phyloP scores from a whole-genome alignment of 2,888 invertebrate genomes.

The Yponomeuta malinellus region DNA sequence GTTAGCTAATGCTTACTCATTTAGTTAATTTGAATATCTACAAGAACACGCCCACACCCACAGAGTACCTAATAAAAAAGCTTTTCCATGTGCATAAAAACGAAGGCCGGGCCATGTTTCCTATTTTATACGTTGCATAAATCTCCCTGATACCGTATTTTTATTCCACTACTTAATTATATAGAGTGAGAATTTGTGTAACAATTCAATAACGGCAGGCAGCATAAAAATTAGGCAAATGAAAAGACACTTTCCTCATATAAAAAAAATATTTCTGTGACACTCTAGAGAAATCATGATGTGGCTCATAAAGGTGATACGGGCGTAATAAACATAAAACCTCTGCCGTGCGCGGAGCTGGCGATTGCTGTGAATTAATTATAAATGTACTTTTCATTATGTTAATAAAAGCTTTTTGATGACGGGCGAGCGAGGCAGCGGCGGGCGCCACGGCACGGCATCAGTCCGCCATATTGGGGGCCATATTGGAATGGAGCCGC shows the following conservation, averaged over 20 bases:
- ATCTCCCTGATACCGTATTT: conserved; percentile 7
- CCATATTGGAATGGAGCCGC: conserved; percentile 16
- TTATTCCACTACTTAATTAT: conserved; percentile 39
- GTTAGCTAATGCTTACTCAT: background rate
- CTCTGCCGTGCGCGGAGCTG: conserved; percentile 50
- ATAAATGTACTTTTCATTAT: conserved; percentile 70
- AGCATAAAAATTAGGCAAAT: conserved; percentile 45
- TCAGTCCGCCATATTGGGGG: conserved; percentile 33
- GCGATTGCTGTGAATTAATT: conserved; percentile 75
- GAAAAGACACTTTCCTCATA: conserved; percentile 33
- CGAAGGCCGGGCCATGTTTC: background rate
- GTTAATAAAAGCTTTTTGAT: conserved; percentile 42
- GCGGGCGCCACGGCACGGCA: conserved; percentile 18
- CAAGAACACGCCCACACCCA: background rate
- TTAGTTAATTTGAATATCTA: background rate
- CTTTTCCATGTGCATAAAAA: background rate
- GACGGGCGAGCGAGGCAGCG: conserved; percentile 21
- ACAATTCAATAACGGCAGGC: conserved; percentile 37
- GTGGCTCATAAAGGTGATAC: conserved; percentile 67
- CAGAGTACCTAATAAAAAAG: background rate
- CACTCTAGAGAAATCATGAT: conserved; percentile 74
- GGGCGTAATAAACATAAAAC: conserved; percentile 73
- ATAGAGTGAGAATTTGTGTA: conserved; percentile 59
- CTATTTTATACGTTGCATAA: conserved; percentile 13
- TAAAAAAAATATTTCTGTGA: conserved; percentile 55